A percentile compares a stretch with the other conserved stretches of the same genome.
Evolutionary conservation across 92 coral and sea anemone genomes (phyloP).

Genomic region (Parazoanthus atlanticus): DNA sequence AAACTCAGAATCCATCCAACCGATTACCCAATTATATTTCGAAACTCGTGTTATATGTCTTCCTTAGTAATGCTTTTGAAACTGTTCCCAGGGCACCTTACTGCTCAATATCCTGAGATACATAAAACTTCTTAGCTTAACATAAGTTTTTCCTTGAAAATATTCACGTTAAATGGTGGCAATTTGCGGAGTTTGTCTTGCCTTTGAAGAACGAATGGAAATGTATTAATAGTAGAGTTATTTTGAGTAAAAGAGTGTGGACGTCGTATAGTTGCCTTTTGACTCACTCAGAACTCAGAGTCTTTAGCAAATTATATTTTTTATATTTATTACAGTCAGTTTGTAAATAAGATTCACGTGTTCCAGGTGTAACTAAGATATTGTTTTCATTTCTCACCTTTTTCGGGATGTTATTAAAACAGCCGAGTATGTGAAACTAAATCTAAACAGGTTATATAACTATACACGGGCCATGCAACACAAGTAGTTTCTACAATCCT

Average conservation of each 20-base stretch:
- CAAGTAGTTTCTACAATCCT: not conserved
- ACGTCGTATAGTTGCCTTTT: not conserved
- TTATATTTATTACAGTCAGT: slow-evolving; percentile 31
- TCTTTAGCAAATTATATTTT: slow-evolving; percentile 16
- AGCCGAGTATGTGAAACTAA: too few relatives aligned
- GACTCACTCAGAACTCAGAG: not conserved
- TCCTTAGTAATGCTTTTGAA: not conserved
- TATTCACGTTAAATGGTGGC: not conserved
- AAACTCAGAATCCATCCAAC: not conserved
- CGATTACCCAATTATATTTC: not conserved
- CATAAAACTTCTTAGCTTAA: too few relatives aligned
- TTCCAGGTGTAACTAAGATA: slow-evolving; percentile 6
- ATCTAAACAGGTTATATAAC: too few relatives aligned
- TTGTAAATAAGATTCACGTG: slow-evolving; percentile 36
- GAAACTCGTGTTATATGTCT: not conserved
- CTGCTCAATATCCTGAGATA: not conserved
- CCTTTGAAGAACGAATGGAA: not conserved
- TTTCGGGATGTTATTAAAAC: not conserved
- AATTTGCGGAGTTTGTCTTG: not conserved
- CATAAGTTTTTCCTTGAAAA: too few relatives aligned
- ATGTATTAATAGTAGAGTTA: too few relatives aligned
- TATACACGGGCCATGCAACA: too few relatives aligned
- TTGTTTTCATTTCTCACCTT: not conserved
- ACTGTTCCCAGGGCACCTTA: not conserved
- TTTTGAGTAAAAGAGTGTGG: not conserved